These are phyloP conservation scores for Calliphora vomitoria DNA, from an alignment of 2,888 invertebrate genomes.

Conservation along the genomic window DNA sequence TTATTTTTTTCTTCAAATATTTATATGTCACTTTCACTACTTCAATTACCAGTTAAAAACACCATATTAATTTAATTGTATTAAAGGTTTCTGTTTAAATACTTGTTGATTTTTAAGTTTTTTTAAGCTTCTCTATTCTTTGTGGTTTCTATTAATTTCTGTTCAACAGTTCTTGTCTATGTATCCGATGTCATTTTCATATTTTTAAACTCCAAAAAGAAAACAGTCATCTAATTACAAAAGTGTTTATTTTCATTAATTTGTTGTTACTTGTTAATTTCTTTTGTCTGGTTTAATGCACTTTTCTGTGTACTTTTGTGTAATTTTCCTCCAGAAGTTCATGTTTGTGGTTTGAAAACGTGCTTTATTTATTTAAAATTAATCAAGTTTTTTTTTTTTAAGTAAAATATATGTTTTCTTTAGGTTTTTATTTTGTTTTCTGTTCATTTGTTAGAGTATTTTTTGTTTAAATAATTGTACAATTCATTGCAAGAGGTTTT, in stretches of 20 bases:
- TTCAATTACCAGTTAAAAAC: constrained; percentile 16
- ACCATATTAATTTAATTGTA: constrained; percentile 12
- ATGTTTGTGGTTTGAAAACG: constrained; percentile 45
- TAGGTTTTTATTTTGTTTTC: constrained; percentile 1
- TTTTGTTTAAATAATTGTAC: constrained; percentile 7
- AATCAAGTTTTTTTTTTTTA: constrained; percentile 28
- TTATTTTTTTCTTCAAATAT: not conserved
- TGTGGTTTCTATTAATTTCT: not conserved
- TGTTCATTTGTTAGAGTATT: not conserved
- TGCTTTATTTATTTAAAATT: constrained; percentile 55
- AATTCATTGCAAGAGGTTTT: constrained; percentile 29
- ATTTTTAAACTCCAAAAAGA: not conserved
- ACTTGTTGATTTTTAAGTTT: constrained; percentile 14
- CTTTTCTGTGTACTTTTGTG: constrained; percentile 4
- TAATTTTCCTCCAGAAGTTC: constrained; percentile 39
- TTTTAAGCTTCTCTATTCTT: not conserved
- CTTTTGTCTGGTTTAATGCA: not conserved
- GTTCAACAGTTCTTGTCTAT: not conserved
- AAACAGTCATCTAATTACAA: constrained; percentile 54
- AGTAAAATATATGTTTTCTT: constrained; percentile 41
- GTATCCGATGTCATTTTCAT: constrained; percentile 49
- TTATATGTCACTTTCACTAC: constrained; percentile 16
- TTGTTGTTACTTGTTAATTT: not conserved
- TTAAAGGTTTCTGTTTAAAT: constrained; percentile 58
- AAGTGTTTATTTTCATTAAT: constrained; percentile 51